phyloP scores from a whole-genome alignment of 1,140 invertebrate species.

The Rhyzopertha dominica region DNA sequence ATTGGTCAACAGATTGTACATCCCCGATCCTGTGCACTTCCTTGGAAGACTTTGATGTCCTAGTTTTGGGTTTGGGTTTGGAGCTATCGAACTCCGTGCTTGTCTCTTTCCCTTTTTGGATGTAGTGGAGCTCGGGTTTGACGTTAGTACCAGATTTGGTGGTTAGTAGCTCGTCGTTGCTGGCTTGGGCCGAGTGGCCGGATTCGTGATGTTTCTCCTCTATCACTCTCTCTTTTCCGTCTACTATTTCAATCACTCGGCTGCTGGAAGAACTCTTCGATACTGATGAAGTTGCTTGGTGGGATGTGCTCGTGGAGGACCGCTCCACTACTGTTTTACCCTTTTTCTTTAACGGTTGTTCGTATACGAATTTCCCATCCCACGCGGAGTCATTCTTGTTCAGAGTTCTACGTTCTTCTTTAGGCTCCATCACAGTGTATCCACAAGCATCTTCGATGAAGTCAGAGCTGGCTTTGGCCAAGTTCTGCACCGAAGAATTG shows the following conservation, averaged over 20 bases:
- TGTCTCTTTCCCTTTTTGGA: constrained; percentile 49
- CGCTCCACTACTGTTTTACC: constrained; percentile 28
- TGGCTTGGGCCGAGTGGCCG: constrained; percentile 47
- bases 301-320: constrained; percentile 26
- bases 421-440: constrained; percentile 44
- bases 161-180: constrained; percentile 49
- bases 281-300: constrained; percentile 32
- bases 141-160: constrained; percentile 48
- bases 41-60: constrained; percentile 25
- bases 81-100: constrained; percentile 52
- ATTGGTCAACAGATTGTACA: constrained; percentile 13
- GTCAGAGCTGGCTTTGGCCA: constrained; percentile 21
- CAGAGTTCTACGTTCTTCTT: constrained; percentile 38
- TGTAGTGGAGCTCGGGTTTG: constrained; percentile 51
- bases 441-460: constrained; percentile 28
- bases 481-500: constrained; percentile 35
- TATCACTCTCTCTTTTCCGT: constrained; percentile 56
- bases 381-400: constrained; percentile 49
- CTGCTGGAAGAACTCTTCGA: constrained; percentile 53
- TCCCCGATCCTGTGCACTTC: constrained; percentile 39
- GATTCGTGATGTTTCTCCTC: constrained; percentile 53
- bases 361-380: constrained; percentile 50
- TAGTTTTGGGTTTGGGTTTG: constrained; percentile 43
- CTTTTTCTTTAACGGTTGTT: constrained; percentile 36
- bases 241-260: constrained; percentile 54